Base-by-base conservation (phyloP, 1,140 invertebrate species). In the Oryzaephilus surinamensis region DNA sequence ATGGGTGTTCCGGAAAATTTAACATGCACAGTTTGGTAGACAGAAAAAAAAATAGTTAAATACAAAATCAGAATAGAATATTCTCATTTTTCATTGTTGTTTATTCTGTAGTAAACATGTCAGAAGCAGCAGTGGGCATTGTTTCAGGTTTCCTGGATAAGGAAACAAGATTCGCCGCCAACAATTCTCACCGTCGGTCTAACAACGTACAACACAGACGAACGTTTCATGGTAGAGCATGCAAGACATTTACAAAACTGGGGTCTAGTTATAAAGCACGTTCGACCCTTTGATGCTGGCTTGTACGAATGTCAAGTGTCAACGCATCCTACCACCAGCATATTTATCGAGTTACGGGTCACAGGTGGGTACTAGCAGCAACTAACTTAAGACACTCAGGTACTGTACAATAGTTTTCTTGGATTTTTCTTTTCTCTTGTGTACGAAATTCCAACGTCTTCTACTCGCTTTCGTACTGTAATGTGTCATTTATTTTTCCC, bases 251-350 rank as follows among this genome's bases (percentile, higher is more conserved):
- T 67, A 14, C 68, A 84, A 73, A 85, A 90, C 60, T 91, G 86
- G 86, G 83, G 81, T 19, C 66, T 91, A 35, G 81, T 86, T 69
- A 81, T 91, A 50, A 81, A 81, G 59, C 84, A 76, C 63, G 82
- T 87, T 17, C 82, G 85, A 55, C 72, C 73, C 47, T 71, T 79
- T 40, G 87, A 92, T 61, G 79, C 77, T 11, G 86, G 86, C 17
- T 62, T 76, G 34, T 91, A 90, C 63, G 84, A 91, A 63, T 91
- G 86, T 62, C 86, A 90, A 70, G 80, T 91, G 10, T 87, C 84
- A 16, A 84, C 84, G 15, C 83, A 90, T 69, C 86, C 86, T 31
- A 83, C 84, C 38, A 80, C 81, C 12, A 86, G 81, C 63, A 83
- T 86, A 67, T 87, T 86, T 64, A 63, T 89, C 33, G 72, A 76